Base-by-base conservation (phyloP, 2,888 invertebrate species). In the Myopa testacea region DNA sequence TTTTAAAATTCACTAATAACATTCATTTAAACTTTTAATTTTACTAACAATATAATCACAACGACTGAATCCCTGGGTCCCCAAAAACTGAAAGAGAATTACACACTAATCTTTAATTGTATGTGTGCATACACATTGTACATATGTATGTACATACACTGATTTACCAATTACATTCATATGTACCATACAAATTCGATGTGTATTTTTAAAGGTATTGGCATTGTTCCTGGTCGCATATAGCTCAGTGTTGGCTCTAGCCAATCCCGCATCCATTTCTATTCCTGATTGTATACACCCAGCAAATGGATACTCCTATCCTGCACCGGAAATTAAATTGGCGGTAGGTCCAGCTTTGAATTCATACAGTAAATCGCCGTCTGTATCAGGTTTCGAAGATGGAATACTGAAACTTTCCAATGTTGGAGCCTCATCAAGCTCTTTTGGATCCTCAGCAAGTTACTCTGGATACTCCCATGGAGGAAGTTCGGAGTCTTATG, bases 281-380 rank as follows among this genome's bases (percentile, higher is more conserved):
- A 80, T 88, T 60, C 83, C 88, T 40, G 88, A 88, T 52, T 89
- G 89, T 78, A 83, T 89, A 40, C 86, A 86, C 75, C 81, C 82
- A 19, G 77, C 81, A 12, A 87, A 88, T 37, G 92, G 92, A 4
- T 92, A 92, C 84, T 88, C 91, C 3, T 92, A 92, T 85, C 88
- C 91, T 58, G 89, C 90, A 4, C 92, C 93, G 4, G 85, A 91
- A 37, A 87, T 92, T 3, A 92, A 92, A 83, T 88, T 92, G 52
- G 90, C 91, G 4, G 82, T 89, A 65, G 89, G 90, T 40, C 86
- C 88, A 8, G 87, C 85, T 14, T 81, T 85, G 38, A 84, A 84
- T 37, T 83, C 86, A 68, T 83, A 87, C 45, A 86, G 84, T 60
- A 80, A 85, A 50, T 86, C 86, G 34, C 87, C 88, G 6, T 83